Evolutionary conservation across 1,140 invertebrate species (phyloP).

Genomic region (Agraylea sexmaculata): DNA sequence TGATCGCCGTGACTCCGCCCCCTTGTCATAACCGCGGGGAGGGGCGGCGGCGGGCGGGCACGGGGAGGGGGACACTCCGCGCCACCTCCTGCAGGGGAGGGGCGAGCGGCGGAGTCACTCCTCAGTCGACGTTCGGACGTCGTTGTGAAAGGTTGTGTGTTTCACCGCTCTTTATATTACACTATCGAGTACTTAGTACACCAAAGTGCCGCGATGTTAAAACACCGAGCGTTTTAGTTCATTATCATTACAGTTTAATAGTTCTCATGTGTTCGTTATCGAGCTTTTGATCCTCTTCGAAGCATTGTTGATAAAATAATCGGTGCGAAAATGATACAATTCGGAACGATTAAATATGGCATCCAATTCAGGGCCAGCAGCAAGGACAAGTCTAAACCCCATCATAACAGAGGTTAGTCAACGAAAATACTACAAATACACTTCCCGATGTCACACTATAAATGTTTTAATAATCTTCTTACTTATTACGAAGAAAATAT

Average conservation of each 20-base stretch:
- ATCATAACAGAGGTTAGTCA: conserved; percentile 24
- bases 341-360: conserved; percentile 46
- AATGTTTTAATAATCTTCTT: too few relatives aligned
- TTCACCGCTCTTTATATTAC: conserved; percentile 31
- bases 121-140: conserved; percentile 39
- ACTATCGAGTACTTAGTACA: neutral
- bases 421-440: conserved; percentile 3
- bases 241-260: neutral
- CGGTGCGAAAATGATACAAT: conserved; percentile 41
- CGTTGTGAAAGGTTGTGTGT: conserved; percentile 24
- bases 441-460: too few relatives aligned
- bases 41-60: conserved; percentile 28
- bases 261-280: neutral
- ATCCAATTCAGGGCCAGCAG: conserved; percentile 39
- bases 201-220: conserved; percentile 6
- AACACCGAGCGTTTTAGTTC: conserved; percentile 1
- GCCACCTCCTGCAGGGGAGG: too few relatives aligned
- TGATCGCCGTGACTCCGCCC: conserved; percentile 38
- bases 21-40: conserved; percentile 39
- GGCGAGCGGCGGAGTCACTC: too few relatives aligned
- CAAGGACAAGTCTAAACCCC: conserved; percentile 33
- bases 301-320: conserved; percentile 3
- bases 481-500: too few relatives aligned
- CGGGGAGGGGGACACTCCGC: too few relatives aligned
- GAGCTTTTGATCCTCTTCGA: neutral